phyloP scores from a whole-genome alignment of 2,797 vertebrate species.

The Streptopelia turtur region DNA sequence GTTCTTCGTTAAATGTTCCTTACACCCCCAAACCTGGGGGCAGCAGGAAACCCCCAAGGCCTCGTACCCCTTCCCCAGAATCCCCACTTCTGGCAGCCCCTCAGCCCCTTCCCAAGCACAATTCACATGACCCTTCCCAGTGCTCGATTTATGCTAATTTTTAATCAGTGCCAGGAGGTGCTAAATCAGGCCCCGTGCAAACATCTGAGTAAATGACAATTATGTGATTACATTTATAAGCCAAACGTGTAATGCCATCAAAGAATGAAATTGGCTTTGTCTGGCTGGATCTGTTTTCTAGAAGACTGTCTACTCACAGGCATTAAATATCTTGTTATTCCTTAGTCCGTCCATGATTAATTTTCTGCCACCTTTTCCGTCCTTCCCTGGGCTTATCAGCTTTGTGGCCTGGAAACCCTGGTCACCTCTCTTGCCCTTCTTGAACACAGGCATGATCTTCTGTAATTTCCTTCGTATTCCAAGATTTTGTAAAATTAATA shows the following conservation, averaged over 20 bases:
- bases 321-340: not conserved
- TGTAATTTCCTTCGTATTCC: not conserved
- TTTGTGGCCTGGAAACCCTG: accelerated
- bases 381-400: not conserved
- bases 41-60: accelerated
- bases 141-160: not conserved
- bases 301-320: not conserved
- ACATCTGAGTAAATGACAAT: not conserved
- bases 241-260: not conserved
- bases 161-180: constrained; percentile 9
- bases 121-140: accelerated
- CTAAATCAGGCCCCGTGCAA: not conserved
- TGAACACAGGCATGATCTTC: not conserved
- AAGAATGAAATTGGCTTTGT: not conserved
- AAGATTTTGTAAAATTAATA: not conserved
- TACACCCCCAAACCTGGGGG: too few relatives aligned
- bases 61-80: accelerated
- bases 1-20: too few relatives aligned
- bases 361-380: not conserved
- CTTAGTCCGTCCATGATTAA: not conserved
- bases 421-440: not conserved
- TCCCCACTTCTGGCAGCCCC: too few relatives aligned
- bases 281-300: not conserved
- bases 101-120: accelerated
- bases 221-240: not conserved